Conservation (phyloP, 2,888 invertebrate genomes). For the Diaperis boleti region DNA sequence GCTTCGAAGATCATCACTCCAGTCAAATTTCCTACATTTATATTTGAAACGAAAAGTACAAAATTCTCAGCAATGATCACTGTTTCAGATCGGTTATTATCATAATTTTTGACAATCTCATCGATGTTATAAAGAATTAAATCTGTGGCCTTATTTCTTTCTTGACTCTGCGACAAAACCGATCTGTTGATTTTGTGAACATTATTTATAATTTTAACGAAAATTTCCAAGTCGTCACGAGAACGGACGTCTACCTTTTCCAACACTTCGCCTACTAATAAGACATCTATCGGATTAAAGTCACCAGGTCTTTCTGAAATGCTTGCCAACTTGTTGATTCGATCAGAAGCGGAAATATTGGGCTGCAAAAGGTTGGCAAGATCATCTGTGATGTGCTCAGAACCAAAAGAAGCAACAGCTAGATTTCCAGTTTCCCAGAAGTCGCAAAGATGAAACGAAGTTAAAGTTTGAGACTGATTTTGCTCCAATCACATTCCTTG, state of each 20-base stretch:
- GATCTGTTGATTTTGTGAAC: slow-evolving; percentile 3
- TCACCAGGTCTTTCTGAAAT: slow-evolving; percentile 19
- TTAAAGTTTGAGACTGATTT: background rate
- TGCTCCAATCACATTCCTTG: background rate
- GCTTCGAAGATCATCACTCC: background rate
- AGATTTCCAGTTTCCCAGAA: background rate
- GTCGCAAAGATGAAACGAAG: background rate
- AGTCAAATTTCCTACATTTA: background rate
- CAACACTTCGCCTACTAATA: slow-evolving; percentile 13
- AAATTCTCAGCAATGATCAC: slow-evolving; percentile 49
- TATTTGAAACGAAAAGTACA: slow-evolving; percentile 40
- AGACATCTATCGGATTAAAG: slow-evolving; percentile 23
- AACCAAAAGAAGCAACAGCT: background rate
- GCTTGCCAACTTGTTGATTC: background rate
- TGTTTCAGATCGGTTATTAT: background rate
- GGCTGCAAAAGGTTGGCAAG: background rate
- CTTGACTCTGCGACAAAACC: background rate
- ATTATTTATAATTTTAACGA: slow-evolving; percentile 26
- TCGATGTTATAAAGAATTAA: slow-evolving; percentile 71
- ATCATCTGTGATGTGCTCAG: background rate
- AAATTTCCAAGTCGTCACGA: slow-evolving; percentile 14
- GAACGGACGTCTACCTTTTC: background rate
- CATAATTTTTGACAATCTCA: slow-evolving; percentile 66
- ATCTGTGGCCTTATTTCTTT: slow-evolving; percentile 25
- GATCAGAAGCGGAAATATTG: background rate